Evolutionary conservation across 2,797 vertebrate genomes (phyloP).

Genomic region (Holocentrus rufus): DNA sequence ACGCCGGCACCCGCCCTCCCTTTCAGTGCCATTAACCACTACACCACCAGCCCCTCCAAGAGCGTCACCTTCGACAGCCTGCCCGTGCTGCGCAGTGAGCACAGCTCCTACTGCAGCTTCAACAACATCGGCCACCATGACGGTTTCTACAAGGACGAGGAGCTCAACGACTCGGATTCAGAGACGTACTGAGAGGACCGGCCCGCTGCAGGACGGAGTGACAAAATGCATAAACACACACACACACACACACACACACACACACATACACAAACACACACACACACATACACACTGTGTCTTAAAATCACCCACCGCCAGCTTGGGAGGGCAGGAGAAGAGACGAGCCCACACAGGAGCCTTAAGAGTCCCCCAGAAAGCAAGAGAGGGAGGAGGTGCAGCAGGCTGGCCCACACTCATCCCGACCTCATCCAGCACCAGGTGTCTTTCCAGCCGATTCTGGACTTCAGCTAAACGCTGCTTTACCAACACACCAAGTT

Average conservation of each 20-base stretch:
- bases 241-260: constrained; percentile 9
- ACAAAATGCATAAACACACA: constrained; percentile 50
- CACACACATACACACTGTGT: constrained; percentile 74
- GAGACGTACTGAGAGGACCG: constrained; percentile 92
- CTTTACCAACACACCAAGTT: constrained; percentile 62
- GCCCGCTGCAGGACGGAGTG: constrained; percentile 4
- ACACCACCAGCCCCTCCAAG: constrained; percentile 92
- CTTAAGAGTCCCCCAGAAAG: constrained; percentile 71
- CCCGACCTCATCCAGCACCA: constrained; percentile 79
- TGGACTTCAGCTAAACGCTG: constrained; percentile 68
- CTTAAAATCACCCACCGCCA: constrained; percentile 77
- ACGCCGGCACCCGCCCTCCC: constrained; percentile 87
- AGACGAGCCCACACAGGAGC: constrained; percentile 71
- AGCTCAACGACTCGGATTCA: constrained; percentile 97
- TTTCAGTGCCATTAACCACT: constrained; percentile 96
- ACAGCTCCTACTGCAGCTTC: constrained; percentile 95
- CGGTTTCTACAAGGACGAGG: constrained; percentile 91
- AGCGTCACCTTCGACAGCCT: constrained; percentile 93
- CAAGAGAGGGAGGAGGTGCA: constrained; percentile 62
- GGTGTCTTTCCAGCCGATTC: constrained; percentile 82
- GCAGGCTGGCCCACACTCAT: constrained; percentile 71
- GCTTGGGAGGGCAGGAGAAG: constrained; percentile 68
- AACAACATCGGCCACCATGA: constrained; percentile 94
- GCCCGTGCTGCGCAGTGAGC: constrained; percentile 88
- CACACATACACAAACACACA: constrained; percentile 11